Conservation (phyloP, 1,140 invertebrate genomes). For the Pseudomyrmex sp. region DNA sequence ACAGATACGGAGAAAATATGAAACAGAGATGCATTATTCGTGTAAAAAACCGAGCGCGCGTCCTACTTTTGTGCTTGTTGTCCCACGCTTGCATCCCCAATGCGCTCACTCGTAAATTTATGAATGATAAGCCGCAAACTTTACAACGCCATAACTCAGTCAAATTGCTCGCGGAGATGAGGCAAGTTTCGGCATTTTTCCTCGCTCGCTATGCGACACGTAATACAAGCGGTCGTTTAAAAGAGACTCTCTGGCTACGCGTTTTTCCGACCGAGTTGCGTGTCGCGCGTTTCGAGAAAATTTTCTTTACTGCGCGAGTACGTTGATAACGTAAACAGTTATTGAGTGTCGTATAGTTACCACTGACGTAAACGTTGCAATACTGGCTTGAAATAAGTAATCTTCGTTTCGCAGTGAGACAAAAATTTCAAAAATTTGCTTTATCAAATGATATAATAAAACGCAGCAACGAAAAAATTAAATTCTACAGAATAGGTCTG, state of each 20-base stretch:
- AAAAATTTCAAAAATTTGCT: too few species aligned
- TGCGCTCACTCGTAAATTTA: constrained; percentile 51
- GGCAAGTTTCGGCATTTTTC: constrained; percentile 53
- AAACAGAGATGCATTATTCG: constrained; percentile 39
- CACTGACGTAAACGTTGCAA: not conserved
- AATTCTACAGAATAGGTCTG: not conserved
- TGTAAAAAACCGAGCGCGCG: constrained; percentile 12
- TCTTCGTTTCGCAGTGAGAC: not conserved
- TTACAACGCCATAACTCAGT: constrained; percentile 51
- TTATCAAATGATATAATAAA: not conserved
- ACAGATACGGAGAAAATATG: constrained; percentile 36
- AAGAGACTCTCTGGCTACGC: not conserved
- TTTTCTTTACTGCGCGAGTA: not conserved
- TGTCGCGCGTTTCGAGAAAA: constrained; percentile 5
- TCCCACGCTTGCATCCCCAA: constrained; percentile 10
- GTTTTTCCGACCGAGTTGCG: constrained; percentile 2
- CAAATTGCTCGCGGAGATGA: constrained; percentile 51
- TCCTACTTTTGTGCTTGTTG: constrained; percentile 52
- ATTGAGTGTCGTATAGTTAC: not conserved
- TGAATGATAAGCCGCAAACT: constrained; percentile 61
- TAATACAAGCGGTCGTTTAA: constrained; percentile 41
- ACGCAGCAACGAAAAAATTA: not conserved
- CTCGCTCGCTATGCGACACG: constrained; percentile 27
- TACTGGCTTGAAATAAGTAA: constrained; percentile 5
- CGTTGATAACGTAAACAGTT: constrained; percentile 33